These are phyloP conservation scores for Haemorhous mexicanus DNA, from an alignment of 2,113 vertebrate species.

Conservation along the genomic window DNA sequence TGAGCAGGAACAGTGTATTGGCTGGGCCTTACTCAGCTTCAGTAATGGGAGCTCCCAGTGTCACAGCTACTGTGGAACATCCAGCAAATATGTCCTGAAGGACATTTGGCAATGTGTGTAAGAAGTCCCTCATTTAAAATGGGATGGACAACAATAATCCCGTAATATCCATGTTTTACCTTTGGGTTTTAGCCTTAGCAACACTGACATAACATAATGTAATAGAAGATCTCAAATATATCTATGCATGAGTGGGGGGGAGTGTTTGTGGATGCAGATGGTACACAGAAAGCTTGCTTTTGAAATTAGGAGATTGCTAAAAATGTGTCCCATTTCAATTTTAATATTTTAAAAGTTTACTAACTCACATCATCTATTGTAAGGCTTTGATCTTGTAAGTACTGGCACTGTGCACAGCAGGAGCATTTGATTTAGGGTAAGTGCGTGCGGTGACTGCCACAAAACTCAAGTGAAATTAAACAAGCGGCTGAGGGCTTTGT, in stretches of 20 bases:
- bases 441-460: slow-evolving; percentile 9
- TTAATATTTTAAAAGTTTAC: slow-evolving; percentile 45
- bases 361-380: neutral
- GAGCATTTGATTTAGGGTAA: slow-evolving; percentile 47
- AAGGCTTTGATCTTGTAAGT: slow-evolving; percentile 51
- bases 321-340: slow-evolving; percentile 9
- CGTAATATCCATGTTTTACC: neutral
- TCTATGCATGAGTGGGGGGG: neutral
- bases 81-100: neutral
- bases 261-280: neutral
- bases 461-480: slow-evolving; percentile 41
- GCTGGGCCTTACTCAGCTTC: neutral
- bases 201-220: neutral
- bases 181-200: neutral
- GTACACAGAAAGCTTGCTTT: neutral
- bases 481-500: slow-evolving; percentile 32
- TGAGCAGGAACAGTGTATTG: neutral
- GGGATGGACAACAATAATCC: neutral
- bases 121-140: neutral
- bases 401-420: slow-evolving; percentile 52
- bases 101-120: neutral
- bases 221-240: neutral
- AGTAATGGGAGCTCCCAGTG: neutral
- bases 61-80: accelerated
- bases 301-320: neutral